A percentile compares a stretch with the other conserved stretches of the same genome.
These are phyloP conservation scores for Mnemiopsis leidyi DNA, from an alignment of 37 sponge, comb jelly and placozoan species.

Conservation along the genomic window DNA sequence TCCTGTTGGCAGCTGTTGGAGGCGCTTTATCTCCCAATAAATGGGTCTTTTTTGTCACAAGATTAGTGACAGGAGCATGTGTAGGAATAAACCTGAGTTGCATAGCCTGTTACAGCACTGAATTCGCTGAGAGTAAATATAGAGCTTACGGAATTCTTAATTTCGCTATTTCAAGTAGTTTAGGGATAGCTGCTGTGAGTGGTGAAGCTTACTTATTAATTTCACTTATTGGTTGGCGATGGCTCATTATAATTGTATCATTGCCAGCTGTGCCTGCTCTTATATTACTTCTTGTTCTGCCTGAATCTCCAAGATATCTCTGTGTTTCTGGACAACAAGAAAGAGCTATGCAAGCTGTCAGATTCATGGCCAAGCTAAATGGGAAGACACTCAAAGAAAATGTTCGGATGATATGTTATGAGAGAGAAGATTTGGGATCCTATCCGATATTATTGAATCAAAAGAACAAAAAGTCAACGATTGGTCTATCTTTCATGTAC, in stretches of 20 bases:
- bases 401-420: not conserved
- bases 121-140: conserved; percentile 39
- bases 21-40: not conserved
- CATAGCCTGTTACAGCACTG: not conserved
- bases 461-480: not conserved
- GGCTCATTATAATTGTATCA: not conserved
- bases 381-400: not conserved
- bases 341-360: conserved; percentile 8
- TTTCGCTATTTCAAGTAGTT: not conserved
- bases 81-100: not conserved
- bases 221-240: not conserved
- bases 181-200: not conserved
- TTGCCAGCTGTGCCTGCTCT: not conserved
- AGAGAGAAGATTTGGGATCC: not conserved
- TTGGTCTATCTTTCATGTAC: not conserved
- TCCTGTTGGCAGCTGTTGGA: not conserved
- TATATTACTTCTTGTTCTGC: not conserved
- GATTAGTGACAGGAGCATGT: not conserved
- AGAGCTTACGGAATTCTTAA: not conserved
- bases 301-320: conserved; percentile 12
- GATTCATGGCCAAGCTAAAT: conserved; percentile 3
- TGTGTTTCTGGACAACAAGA: not conserved
- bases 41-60: not conserved
- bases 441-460: not conserved
- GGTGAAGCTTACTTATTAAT: not conserved